A percentile compares a stretch with the other conserved stretches of the same genome.
Evolutionary conservation across 2,797 vertebrate species (phyloP).

Genomic region (Ammospiza maritima): DNA sequence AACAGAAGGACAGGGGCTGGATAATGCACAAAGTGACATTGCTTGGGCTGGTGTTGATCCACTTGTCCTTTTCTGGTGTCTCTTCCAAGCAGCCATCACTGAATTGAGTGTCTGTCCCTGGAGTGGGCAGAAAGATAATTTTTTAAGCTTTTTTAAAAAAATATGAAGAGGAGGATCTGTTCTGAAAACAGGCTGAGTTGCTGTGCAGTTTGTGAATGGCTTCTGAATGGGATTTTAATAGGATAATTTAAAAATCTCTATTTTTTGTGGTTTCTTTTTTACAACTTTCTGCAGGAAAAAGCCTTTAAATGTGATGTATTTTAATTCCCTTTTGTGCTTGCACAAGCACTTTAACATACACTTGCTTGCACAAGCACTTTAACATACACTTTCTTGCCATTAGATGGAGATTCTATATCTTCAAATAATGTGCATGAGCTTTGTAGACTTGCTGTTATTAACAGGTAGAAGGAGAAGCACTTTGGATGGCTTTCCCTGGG

Average conservation of each 20-base stretch:
- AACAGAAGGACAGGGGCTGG: not conserved
- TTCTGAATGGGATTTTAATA: not conserved
- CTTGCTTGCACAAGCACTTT: not conserved
- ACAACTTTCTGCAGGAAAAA: not conserved
- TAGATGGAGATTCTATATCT: conserved; percentile 9
- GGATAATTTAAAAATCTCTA: fast-evolving
- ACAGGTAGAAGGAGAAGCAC: not conserved
- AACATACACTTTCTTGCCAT: not conserved
- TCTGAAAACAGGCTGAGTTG: not conserved
- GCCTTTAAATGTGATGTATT: not conserved
- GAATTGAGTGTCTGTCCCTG: not conserved
- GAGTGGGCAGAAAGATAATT: not conserved
- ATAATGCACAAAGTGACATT: not conserved
- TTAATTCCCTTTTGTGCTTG: not conserved
- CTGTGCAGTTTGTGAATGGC: not conserved
- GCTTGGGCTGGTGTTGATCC: not conserved
- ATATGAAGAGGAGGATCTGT: not conserved
- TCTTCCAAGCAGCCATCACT: not conserved
- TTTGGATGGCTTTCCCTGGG: not conserved
- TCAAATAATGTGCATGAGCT: not conserved
- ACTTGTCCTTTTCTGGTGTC: not conserved
- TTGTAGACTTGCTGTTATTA: not conserved
- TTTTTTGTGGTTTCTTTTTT: not conserved
- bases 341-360: not conserved
- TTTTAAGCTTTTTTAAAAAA: not conserved